Percentiles rank a stretch among this genome's conserved stretches.
phyloP scores from a whole-genome alignment of 2,888 invertebrate genomes.

The Parnassius glacialis region DNA sequence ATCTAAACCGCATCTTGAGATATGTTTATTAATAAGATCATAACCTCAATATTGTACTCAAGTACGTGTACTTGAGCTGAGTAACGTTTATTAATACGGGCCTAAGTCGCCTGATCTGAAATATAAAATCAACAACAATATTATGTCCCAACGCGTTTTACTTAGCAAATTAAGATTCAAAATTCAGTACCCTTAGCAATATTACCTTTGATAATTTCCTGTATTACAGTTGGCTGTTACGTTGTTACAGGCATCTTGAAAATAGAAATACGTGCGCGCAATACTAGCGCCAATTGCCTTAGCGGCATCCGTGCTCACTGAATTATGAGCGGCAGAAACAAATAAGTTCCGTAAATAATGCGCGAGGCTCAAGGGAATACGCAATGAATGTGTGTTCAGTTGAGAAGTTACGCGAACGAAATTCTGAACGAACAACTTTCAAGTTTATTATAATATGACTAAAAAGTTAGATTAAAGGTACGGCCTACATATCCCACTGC shows the following conservation, averaged over 20 bases:
- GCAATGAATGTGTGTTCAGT: slow-evolving; percentile 13
- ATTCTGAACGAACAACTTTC: background rate
- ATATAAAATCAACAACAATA: no score
- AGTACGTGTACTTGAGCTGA: no score
- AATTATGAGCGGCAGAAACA: slow-evolving; percentile 25
- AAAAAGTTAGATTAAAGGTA: no score
- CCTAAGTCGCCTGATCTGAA: no score
- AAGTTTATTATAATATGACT: no score
- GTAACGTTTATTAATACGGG: no score
- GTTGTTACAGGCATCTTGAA: slow-evolving; percentile 25
- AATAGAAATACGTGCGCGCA: slow-evolving; percentile 28
- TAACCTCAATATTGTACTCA: no score
- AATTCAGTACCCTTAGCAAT: background rate
- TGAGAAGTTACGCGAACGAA: slow-evolving; percentile 2
- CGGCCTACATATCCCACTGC: no score
- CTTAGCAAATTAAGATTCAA: background rate
- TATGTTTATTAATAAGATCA: no score
- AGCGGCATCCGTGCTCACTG: slow-evolving; percentile 21
- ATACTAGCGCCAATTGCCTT: slow-evolving; percentile 20
- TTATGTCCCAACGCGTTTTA: no score
- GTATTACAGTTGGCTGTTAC: slow-evolving; percentile 11
- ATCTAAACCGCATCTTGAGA: no score
- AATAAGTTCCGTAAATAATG: slow-evolving; percentile 27
- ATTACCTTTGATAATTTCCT: slow-evolving; percentile 15
- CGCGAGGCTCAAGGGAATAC: slow-evolving; percentile 14